These are phyloP conservation scores for Florisuga fusca DNA, from an alignment of 2,797 vertebrate species.

Conservation along the genomic window DNA sequence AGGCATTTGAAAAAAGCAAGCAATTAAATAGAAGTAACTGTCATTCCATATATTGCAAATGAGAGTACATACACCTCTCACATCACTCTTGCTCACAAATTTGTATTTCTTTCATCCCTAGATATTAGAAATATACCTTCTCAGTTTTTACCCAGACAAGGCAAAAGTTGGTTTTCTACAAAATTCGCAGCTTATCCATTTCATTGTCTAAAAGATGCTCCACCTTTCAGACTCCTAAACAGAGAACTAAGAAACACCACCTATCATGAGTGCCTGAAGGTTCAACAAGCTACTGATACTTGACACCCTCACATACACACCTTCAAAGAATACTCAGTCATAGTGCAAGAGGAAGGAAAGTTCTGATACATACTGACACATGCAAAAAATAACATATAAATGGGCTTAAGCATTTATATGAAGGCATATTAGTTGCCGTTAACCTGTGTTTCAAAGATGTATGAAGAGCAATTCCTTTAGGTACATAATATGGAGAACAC, in stretches of 20 bases:
- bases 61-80: not conserved
- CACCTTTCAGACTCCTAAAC: not conserved
- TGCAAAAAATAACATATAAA: not conserved
- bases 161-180: not conserved
- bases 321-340: not conserved
- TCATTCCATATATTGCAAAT: not conserved
- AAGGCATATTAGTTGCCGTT: not conserved
- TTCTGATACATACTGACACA: not conserved
- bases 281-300: not conserved
- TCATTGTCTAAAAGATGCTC: not conserved
- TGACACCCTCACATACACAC: not conserved
- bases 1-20: not conserved
- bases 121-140: not conserved
- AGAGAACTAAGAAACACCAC: not conserved
- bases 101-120: not conserved
- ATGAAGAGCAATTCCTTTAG: not conserved
- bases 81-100: not conserved
- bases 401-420: not conserved
- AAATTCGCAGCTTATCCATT: not conserved
- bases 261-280: not conserved
- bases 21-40: not conserved
- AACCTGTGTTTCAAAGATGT: not conserved
- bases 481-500: not conserved
- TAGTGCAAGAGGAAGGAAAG: not conserved
- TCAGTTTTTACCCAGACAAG: not conserved